Evolutionary conservation across 2,888 invertebrate genomes (phyloP).

Genomic region (Oegoconia quadripuncta): DNA sequence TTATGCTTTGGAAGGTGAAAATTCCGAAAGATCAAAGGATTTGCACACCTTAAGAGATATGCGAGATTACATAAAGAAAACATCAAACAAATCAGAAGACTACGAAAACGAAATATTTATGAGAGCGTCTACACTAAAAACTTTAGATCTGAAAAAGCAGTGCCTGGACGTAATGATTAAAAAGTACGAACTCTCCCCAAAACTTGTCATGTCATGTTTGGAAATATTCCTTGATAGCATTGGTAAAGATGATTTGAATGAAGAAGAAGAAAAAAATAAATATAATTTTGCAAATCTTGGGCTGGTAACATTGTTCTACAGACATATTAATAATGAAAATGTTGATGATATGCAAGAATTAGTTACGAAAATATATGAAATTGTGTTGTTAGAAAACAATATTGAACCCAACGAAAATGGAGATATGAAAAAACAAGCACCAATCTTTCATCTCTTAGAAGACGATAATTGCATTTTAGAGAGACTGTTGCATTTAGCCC

Average conservation of each 20-base stretch:
- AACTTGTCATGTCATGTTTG: conserved; percentile 75
- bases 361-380: conserved; percentile 37
- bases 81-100: conserved; percentile 67
- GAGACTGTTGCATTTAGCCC: conserved; percentile 80
- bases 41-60: conserved; percentile 90
- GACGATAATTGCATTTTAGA: conserved; percentile 82
- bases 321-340: conserved; percentile 49
- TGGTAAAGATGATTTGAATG: conserved; percentile 28
- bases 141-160: conserved; percentile 84
- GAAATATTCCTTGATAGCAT: conserved; percentile 67
- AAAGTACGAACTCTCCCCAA: conserved; percentile 81
- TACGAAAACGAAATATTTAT: conserved; percentile 73
- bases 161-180: conserved; percentile 84
- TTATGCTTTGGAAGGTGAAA: conserved; percentile 91
- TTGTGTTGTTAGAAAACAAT: conserved; percentile 30
- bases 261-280: conserved; percentile 42
- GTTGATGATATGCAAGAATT: conserved; percentile 52
- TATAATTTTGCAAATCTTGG: conserved; percentile 54
- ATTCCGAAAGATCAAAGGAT: conserved; percentile 92
- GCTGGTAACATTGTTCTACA: conserved; percentile 54
- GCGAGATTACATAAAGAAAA: conserved; percentile 82
- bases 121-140: conserved; percentile 82
- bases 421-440: conserved; percentile 20
- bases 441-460: conserved; percentile 60
- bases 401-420: conserved; percentile 22